Evolutionary conservation across 2,888 invertebrate species (phyloP).

Genomic region (Luperina nickerlii): DNA sequence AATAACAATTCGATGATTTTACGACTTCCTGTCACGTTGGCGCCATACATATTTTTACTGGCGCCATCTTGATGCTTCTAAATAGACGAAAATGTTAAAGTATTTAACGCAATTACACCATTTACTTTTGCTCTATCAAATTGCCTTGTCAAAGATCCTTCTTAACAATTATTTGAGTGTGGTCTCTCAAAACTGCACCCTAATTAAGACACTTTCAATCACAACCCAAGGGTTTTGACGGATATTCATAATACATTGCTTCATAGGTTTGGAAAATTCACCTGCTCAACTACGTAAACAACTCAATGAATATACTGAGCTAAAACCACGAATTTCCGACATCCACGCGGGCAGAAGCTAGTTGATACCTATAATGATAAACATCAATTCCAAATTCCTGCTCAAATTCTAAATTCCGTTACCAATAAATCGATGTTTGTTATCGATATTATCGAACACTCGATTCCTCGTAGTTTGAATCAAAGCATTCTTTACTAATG

Average conservation of each 20-base stretch:
- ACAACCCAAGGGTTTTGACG: too few relatives aligned
- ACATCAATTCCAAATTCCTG: conserved; percentile 29
- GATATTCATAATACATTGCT: too few relatives aligned
- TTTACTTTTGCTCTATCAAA: not conserved
- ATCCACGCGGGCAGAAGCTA: not conserved
- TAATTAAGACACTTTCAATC: too few relatives aligned
- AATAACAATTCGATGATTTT: conserved; percentile 44
- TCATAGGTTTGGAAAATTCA: too few relatives aligned
- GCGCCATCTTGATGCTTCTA: conserved; percentile 8
- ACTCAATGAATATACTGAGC: too few relatives aligned
- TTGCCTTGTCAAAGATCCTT: too few relatives aligned
- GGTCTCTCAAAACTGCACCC: not conserved
- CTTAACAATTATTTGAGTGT: not conserved
- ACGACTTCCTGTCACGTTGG: conserved; percentile 50
- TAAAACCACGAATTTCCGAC: too few relatives aligned
- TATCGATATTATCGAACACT: conserved; percentile 31
- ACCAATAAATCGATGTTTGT: conserved; percentile 32
- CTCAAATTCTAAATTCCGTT: not conserved
- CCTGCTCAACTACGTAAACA: too few relatives aligned
- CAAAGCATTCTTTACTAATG: conserved; percentile 66
- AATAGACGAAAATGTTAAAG: not conserved
- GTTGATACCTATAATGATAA: not conserved
- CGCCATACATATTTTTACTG: conserved; percentile 34
- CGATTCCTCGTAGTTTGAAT: conserved; percentile 57
- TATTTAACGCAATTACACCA: not conserved